Base-by-base conservation (phyloP, 2,113 vertebrate species). In the Empidonax traillii region DNA sequence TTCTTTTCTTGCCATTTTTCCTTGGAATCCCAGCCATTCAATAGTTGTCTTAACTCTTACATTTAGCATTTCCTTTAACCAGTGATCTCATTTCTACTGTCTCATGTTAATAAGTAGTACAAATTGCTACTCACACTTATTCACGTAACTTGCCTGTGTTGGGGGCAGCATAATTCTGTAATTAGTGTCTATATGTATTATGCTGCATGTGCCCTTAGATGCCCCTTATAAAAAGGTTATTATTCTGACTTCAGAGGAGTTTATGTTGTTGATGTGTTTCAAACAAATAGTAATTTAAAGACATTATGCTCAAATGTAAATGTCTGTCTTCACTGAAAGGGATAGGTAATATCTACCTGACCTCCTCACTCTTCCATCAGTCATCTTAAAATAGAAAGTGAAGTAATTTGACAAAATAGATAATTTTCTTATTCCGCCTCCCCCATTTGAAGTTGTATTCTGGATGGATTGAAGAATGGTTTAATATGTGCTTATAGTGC, bases 131-230 rank as follows among this genome's bases (percentile, higher is more conserved):
- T 95, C 7, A 1, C 39, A 37, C 6, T 46, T 47, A 61, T 91
- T 90, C 30, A 12, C 27, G 7, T 30, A 87, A 90, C 51, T 75
- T 85, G 33, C 53, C 62, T 74, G 44, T 46, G 30, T 95, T 96
- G 94, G 62, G 62, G 62, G 61, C 78, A 84, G 47, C 35, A 46
- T 93, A 90, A 86, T 91, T 94, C 53, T 87, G 24, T 87, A 94
- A 96, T 95, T 93, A 92, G 53, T 59, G 39, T 75, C 59, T 90
- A 28, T 95, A 49, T 95, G 41, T 73, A 93, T 96, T 89, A 61
- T 90, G 71, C 46, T 94, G 63, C 13, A 22, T 89, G 58, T 89
- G 68, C 59, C 79, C 52, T 75, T 51, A 89, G 82, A 86, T 94
- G 52, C 14, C 80, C 80, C 59, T 82, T 73, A 43, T 23, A 73